phyloP scores from a whole-genome alignment of 2,888 invertebrate species.

The Gastracanthus pulcherrimus region DNA sequence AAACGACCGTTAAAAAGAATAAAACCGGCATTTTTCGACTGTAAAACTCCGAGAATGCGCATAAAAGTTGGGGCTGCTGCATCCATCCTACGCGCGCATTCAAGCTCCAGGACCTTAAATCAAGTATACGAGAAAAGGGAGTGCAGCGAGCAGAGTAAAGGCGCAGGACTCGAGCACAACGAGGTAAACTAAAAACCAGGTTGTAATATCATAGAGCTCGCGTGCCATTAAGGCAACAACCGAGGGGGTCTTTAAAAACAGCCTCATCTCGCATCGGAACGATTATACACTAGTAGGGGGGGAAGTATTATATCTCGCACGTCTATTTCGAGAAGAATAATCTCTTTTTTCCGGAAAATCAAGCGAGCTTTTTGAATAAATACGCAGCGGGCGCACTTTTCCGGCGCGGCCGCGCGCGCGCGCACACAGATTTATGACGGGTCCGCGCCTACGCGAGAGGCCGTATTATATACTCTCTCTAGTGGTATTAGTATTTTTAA shows the following conservation, averaged over 20 bases:
- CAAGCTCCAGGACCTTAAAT: conserved; percentile 24
- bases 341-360: conserved; percentile 62
- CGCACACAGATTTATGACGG: conserved; percentile 73
- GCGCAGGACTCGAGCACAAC: neutral
- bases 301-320: neutral
- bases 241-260: conserved; percentile 27
- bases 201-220: conserved; percentile 4
- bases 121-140: conserved; percentile 5
- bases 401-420: conserved; percentile 38
- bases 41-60: conserved; percentile 46
- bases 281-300: too few relatives aligned
- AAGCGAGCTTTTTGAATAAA: conserved; percentile 42
- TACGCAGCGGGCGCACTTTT: conserved; percentile 38
- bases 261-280: too few relatives aligned
- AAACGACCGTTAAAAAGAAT: neutral
- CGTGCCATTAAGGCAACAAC: conserved; percentile 14
- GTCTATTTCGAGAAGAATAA: conserved; percentile 51
- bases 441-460: conserved; percentile 63
- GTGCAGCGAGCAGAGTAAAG: neutral
- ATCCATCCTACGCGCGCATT: neutral
- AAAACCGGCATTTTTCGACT: conserved; percentile 17
- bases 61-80: conserved; percentile 27
- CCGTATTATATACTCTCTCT: too few relatives aligned
- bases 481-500: conserved; percentile 72
- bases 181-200: conserved; percentile 1